These are phyloP conservation scores for Brachionus paranguensis DNA, from an alignment of 1,140 invertebrate species.

Conservation along the genomic window DNA sequence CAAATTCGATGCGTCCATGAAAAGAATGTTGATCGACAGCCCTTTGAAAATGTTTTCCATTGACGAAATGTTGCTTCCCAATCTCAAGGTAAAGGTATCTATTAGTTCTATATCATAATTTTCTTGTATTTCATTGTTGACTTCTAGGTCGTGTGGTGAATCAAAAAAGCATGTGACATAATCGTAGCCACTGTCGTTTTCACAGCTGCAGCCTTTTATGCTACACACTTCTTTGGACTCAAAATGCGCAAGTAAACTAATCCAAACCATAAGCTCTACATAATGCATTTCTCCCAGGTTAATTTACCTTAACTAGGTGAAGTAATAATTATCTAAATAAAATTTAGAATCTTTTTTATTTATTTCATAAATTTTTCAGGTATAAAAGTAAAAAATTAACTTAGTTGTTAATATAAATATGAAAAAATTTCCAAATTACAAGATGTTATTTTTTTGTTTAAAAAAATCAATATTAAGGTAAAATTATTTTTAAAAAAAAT, in stretches of 20 bases:
- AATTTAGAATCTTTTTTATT: neutral
- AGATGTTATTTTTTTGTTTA: too few relatives aligned
- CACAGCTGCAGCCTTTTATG: neutral
- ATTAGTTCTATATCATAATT: neutral
- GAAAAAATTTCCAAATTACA: too few relatives aligned
- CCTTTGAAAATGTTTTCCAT: neutral
- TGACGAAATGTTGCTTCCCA: neutral
- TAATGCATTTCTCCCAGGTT: too few relatives aligned
- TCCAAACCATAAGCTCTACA: too few relatives aligned
- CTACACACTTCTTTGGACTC: neutral
- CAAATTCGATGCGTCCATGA: neutral
- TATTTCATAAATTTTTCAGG: neutral
- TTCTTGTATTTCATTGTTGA: too few relatives aligned
- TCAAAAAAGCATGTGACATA: neutral
- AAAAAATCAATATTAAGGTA: too few relatives aligned
- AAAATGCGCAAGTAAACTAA: neutral
- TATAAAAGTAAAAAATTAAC: too few relatives aligned
- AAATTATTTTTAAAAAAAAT: too few relatives aligned
- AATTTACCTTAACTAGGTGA: too few relatives aligned
- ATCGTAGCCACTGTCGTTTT: neutral
- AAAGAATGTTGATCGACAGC: neutral
- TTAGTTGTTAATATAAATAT: too few relatives aligned
- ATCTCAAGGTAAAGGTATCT: neutral
- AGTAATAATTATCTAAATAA: neutral
- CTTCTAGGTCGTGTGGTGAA: neutral